Conservation (phyloP, 53 echinoderm and acorn worm species). For the Holothuria scabra region DNA sequence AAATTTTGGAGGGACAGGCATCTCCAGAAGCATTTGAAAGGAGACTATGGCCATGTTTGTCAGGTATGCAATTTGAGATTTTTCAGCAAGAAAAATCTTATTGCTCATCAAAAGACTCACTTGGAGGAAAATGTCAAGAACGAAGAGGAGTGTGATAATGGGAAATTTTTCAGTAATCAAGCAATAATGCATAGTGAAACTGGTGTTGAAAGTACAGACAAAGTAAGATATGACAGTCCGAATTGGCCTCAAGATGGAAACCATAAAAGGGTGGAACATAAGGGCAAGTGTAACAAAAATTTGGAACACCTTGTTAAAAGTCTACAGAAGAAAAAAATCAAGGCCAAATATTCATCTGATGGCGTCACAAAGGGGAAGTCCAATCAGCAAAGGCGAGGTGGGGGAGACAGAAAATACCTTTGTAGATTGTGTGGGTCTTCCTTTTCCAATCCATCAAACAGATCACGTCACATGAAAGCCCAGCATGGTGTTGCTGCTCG, state of each 20-base stretch:
- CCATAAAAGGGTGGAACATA: neutral
- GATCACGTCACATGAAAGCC: conserved; percentile 39
- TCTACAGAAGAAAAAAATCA: conserved; percentile 4
- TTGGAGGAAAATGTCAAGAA: neutral
- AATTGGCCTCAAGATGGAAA: too few species aligned
- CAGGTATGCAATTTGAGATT: conserved; percentile 47
- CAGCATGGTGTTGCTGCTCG: conserved; percentile 15
- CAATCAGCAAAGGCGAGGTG: neutral
- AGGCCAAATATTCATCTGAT: too few species aligned
- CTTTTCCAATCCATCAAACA: conserved; percentile 38
- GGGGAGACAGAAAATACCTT: conserved; percentile 4
- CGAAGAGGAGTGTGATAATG: too few species aligned
- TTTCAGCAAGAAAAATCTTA: conserved; percentile 45
- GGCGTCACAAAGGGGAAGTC: neutral
- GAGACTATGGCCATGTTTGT: conserved; percentile 11
- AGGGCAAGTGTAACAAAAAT: neutral
- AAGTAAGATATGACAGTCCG: too few species aligned
- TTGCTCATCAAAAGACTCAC: conserved; percentile 46
- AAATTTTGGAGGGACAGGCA: conserved; percentile 64
- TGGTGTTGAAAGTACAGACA: too few species aligned
- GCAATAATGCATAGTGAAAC: too few species aligned
- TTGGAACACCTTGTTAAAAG: conserved; percentile 1
- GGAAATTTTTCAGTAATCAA: too few species aligned
- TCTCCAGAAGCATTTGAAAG: conserved; percentile 40
- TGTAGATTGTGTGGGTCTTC: conserved; percentile 25